phyloP scores from a whole-genome alignment of 2,888 invertebrate species.

The Nyleta sp. region DNA sequence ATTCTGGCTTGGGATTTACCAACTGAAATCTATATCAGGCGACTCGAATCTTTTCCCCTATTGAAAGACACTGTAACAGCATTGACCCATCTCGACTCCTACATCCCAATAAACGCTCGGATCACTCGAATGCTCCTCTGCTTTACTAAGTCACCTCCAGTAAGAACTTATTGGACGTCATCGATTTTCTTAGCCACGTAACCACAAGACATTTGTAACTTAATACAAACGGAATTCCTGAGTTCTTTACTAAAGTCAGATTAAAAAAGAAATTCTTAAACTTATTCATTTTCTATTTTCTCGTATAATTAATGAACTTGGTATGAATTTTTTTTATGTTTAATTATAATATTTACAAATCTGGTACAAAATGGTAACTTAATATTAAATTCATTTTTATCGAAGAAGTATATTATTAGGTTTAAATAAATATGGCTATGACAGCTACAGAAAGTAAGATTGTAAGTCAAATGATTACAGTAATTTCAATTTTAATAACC shows the following conservation, averaged over 20 bases:
- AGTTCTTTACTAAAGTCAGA: no score
- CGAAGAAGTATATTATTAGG: no score
- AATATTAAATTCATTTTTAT: neutral
- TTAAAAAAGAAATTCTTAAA: neutral
- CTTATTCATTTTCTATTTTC: no score
- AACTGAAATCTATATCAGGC: no score
- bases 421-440: neutral
- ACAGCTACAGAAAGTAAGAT: neutral
- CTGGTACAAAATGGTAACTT: neutral
- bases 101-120: slow-evolving; percentile 3
- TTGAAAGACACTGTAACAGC: neutral
- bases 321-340: neutral
- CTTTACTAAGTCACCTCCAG: neutral
- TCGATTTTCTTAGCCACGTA: neutral
- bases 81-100: neutral
- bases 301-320: no score
- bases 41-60: neutral
- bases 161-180: neutral
- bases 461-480: neutral
- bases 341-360: neutral
- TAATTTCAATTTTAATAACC: neutral
- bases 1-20: no score
- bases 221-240: neutral
- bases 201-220: neutral
- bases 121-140: neutral